Conservation (phyloP, 1,140 invertebrate species). For the Drosophila mayri region DNA sequence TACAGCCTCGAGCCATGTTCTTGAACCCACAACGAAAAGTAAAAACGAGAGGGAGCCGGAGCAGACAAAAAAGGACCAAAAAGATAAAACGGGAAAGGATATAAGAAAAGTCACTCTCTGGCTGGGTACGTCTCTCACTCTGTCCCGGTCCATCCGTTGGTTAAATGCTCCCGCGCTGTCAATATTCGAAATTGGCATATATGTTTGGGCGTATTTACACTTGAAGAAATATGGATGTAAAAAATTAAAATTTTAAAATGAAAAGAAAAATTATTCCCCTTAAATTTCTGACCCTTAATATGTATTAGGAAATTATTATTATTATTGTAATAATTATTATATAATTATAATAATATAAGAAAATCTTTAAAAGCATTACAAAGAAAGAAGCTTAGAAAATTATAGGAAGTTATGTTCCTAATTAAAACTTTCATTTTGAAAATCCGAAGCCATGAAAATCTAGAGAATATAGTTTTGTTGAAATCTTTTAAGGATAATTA, state of each 20-base stretch:
- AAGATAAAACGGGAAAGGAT: conserved; percentile 24
- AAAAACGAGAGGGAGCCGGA: conserved; percentile 7
- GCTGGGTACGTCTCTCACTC: conserved; percentile 8
- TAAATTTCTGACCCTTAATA: background rate
- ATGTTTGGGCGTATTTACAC: conserved; percentile 11
- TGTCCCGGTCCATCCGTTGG: conserved; percentile 45
- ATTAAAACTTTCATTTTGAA: background rate
- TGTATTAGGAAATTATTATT: no score
- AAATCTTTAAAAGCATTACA: background rate
- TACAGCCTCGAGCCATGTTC: conserved; percentile 62
- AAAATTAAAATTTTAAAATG: background rate
- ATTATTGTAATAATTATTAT: background rate
- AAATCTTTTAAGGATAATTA: background rate
- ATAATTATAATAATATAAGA: no score
- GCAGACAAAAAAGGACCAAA: conserved; percentile 11
- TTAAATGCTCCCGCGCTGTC: conserved; percentile 74
- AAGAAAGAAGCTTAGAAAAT: background rate
- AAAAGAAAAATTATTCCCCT: background rate
- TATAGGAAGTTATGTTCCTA: no score
- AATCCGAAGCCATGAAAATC: background rate
- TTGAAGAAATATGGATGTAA: background rate
- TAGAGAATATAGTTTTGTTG: background rate
- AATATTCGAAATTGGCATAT: conserved; percentile 67
- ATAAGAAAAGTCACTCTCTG: conserved; percentile 63
- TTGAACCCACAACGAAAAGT: conserved; percentile 18